Conservation (phyloP, 2,113 vertebrate species). For the Pterocles burchelli region DNA sequence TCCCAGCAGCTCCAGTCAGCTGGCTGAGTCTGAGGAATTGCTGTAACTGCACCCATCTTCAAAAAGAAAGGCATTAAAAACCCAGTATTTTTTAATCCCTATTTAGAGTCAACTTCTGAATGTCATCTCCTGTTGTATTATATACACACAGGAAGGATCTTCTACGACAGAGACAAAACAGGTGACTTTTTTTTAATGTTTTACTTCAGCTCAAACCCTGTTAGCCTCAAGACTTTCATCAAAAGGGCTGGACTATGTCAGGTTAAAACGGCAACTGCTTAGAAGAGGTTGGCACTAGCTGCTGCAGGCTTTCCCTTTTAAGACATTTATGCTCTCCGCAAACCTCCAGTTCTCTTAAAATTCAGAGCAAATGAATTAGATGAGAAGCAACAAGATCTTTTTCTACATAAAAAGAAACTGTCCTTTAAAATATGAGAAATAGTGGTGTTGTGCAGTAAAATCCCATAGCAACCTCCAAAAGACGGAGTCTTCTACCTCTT, state of each 20-base stretch:
- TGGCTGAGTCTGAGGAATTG: conserved; percentile 3
- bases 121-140: not conserved
- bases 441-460: not conserved
- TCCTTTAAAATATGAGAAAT: not conserved
- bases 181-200: not conserved
- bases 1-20: not conserved
- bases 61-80: not conserved
- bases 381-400: not conserved
- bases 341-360: not conserved
- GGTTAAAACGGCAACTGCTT: not conserved
- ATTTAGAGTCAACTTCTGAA: not conserved
- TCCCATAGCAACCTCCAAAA: not conserved
- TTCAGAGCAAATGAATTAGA: not conserved
- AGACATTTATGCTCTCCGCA: not conserved
- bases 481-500: not conserved
- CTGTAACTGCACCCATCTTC: not conserved
- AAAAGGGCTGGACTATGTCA: not conserved
- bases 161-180: not conserved
- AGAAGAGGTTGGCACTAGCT: not conserved
- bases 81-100: not conserved
- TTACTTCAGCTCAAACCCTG: not conserved
- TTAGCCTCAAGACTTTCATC: not conserved
- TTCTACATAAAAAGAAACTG: not conserved
- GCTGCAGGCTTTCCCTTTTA: not conserved
- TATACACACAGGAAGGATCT: not conserved